These are phyloP conservation scores for Furcula furcula DNA, from an alignment of 2,888 invertebrate species.

Conservation along the genomic window DNA sequence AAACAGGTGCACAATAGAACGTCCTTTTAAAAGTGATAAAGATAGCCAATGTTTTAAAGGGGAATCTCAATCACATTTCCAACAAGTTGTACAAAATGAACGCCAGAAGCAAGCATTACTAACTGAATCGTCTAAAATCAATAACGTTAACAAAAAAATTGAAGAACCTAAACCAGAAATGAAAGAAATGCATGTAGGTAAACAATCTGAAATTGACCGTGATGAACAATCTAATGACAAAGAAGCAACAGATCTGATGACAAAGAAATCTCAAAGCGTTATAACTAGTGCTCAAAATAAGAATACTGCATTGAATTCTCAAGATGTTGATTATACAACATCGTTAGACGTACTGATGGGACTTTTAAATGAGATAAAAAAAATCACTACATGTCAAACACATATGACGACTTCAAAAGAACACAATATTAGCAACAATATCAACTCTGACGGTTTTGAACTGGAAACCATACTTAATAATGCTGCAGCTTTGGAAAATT, in stretches of 20 bases:
- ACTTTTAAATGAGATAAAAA: conserved; percentile 68
- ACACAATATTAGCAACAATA: conserved; percentile 9
- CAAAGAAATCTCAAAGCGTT: background rate
- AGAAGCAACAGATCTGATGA: background rate
- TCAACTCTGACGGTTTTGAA: conserved; percentile 24
- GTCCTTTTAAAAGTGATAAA: conserved; percentile 17
- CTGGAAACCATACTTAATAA: conserved; percentile 42
- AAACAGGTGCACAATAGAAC: background rate
- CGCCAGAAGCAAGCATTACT: background rate
- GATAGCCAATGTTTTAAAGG: conserved; percentile 29
- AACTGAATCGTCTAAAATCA: background rate
- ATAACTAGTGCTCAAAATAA: background rate
- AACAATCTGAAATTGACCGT: background rate
- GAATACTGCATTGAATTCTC: conserved; percentile 8
- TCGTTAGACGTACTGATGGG: conserved; percentile 67
- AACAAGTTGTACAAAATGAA: conserved; percentile 11
- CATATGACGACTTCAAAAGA: conserved; percentile 30
- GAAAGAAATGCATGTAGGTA: background rate
- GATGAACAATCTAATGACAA: background rate
- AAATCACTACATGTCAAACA: conserved; percentile 56
- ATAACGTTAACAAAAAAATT: background rate
- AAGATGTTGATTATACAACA: conserved; percentile 46
- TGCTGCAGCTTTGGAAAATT: conserved; percentile 26
- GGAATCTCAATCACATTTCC: conserved; percentile 4
- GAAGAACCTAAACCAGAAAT: background rate